Percentiles rank a stretch among this genome's conserved stretches.
phyloP scores from a whole-genome alignment of 2,888 invertebrate species.

The Orthosia gothica region DNA sequence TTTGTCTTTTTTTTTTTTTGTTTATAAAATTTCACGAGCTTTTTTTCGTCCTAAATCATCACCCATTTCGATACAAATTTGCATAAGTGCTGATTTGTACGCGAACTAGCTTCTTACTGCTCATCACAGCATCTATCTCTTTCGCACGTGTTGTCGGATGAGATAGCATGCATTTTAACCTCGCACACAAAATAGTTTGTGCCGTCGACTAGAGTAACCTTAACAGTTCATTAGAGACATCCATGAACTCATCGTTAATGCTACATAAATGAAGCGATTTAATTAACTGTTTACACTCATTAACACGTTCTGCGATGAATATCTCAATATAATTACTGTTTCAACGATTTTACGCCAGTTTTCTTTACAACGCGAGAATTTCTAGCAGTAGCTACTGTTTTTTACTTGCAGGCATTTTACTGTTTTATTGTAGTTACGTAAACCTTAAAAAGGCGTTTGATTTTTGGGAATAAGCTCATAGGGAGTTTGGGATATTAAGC shows the following conservation, averaged over 20 bases:
- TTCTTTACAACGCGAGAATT: background rate
- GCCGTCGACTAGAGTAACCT: no score
- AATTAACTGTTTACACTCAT: constrained; percentile 10
- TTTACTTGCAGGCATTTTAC: background rate
- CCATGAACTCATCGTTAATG: background rate
- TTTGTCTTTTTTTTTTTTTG: no score
- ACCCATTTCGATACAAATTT: no score
- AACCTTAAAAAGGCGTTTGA: background rate
- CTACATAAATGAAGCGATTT: constrained; percentile 33
- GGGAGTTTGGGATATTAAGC: no score
- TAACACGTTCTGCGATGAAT: constrained; percentile 35
- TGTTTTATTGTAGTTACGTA: background rate
- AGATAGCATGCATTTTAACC: no score
- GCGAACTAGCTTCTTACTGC: no score
- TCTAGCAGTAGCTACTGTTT: background rate
- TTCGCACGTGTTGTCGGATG: no score
- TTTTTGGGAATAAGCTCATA: background rate
- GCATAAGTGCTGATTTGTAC: no score
- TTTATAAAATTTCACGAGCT: no score
- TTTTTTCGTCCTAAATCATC: no score
- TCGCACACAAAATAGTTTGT: no score
- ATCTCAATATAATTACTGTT: constrained; percentile 26
- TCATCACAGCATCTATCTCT: no score
- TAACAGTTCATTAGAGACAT: constrained; percentile 5
- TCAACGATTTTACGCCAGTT: background rate